phyloP scores from a whole-genome alignment of 2,888 invertebrate genomes.

The Marronus borbonicus region DNA sequence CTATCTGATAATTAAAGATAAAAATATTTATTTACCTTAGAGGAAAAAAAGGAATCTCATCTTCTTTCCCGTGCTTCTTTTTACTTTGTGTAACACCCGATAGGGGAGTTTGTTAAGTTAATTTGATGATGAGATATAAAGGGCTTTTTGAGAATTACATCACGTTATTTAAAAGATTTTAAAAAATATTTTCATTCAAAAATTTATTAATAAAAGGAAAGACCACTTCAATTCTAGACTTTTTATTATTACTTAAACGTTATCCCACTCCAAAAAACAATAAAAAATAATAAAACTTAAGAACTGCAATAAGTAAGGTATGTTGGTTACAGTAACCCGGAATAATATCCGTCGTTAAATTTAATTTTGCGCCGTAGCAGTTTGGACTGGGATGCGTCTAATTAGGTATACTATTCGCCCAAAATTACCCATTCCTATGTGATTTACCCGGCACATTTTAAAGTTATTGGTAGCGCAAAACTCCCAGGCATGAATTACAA shows the following conservation, averaged over 20 bases:
- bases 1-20: conserved; percentile 22
- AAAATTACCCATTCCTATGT: conserved; percentile 55
- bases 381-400: conserved; percentile 52
- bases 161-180: neutral
- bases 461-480: conserved; percentile 54
- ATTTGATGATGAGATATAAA: too few relatives aligned
- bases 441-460: conserved; percentile 54
- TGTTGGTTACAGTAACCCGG: conserved; percentile 38
- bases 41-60: neutral
- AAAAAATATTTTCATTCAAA: neutral
- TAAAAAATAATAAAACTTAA: conserved; percentile 41
- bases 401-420: conserved; percentile 54
- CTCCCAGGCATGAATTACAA: conserved; percentile 50
- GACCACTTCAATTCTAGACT: too few relatives aligned
- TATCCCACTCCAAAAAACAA: conserved; percentile 4
- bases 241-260: neutral
- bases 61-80: neutral
- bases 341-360: conserved; percentile 51
- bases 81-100: neutral
- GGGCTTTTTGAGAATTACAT: neutral
- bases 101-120: neutral
- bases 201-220: neutral
- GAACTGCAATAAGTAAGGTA: conserved; percentile 43
- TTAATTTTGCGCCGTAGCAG: conserved; percentile 51
- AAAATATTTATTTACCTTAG: conserved; percentile 24